These are phyloP conservation scores for Furcifer pardalis DNA, from an alignment of 2,797 vertebrate genomes.

Conservation along the genomic window DNA sequence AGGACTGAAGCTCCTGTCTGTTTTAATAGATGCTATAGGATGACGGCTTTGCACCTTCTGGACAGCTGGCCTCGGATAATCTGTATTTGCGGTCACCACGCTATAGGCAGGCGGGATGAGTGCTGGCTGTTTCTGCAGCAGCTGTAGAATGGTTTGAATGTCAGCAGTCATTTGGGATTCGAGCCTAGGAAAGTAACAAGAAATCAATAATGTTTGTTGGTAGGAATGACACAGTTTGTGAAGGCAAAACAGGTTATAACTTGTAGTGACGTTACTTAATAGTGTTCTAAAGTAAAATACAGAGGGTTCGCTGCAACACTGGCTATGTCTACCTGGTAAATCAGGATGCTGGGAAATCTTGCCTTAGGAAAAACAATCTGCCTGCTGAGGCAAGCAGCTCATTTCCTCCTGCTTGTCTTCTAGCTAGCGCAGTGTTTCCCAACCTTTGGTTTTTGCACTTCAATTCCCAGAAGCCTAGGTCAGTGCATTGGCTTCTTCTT, in stretches of 20 bases:
- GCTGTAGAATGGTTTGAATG: slow-evolving; percentile 93
- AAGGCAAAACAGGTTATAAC: not conserved
- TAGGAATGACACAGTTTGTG: not conserved
- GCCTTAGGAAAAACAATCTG: not conserved
- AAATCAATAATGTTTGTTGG: slow-evolving; percentile 15
- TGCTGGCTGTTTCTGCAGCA: slow-evolving; percentile 90
- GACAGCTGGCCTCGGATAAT: slow-evolving; percentile 83
- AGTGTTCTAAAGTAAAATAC: slow-evolving; percentile 54
- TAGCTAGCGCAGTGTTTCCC: too few relatives aligned
- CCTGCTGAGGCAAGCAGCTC: too few relatives aligned
- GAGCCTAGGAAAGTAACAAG: slow-evolving; percentile 78
- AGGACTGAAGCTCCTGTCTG: slow-evolving; percentile 83
- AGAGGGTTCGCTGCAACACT: not conserved
- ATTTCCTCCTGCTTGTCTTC: not conserved
- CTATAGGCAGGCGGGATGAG: slow-evolving; percentile 94
- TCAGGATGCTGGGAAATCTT: not conserved
- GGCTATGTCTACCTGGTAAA: not conserved
- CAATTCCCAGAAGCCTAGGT: too few relatives aligned
- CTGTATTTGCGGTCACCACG: slow-evolving; percentile 85
- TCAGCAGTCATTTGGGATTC: slow-evolving; percentile 96
- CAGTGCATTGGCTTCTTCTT: too few relatives aligned
- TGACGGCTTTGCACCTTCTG: slow-evolving; percentile 75
- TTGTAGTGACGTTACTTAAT: not conserved
- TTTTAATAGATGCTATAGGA: slow-evolving; percentile 80
- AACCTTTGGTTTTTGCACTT: too few relatives aligned